phyloP scores from a whole-genome alignment of 2,888 invertebrate genomes.

The Trissolcus japonicus region DNA sequence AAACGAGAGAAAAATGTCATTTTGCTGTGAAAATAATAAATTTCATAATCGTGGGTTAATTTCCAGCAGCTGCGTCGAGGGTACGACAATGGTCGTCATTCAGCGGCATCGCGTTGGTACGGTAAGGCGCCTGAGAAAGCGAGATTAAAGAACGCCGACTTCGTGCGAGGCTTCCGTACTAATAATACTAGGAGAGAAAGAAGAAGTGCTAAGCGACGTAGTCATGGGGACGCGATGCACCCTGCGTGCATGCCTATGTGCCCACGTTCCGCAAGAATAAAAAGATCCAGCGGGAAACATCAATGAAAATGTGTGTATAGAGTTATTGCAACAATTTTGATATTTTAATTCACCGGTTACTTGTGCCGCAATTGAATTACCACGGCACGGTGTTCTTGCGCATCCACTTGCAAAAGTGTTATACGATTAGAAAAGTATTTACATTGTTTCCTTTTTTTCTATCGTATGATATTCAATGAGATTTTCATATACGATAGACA shows the following conservation, averaged over 20 bases:
- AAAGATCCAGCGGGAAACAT: slow-evolving; percentile 41
- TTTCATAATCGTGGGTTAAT: slow-evolving; percentile 67
- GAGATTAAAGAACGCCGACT: slow-evolving; percentile 73
- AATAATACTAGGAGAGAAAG: slow-evolving; percentile 55
- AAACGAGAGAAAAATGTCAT: neutral
- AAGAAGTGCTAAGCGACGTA: slow-evolving; percentile 38
- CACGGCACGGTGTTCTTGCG: slow-evolving; percentile 25
- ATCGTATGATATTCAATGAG: no score
- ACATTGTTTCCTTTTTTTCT: no score
- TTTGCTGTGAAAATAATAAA: slow-evolving; percentile 39
- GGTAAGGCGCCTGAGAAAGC: slow-evolving; percentile 54
- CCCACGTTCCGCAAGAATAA: slow-evolving; percentile 37
- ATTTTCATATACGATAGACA: no score
- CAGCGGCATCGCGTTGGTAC: slow-evolving; percentile 61
- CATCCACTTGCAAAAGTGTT: slow-evolving; percentile 8
- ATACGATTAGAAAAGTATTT: neutral
- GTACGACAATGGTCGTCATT: slow-evolving; percentile 68
- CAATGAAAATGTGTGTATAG: slow-evolving; percentile 33
- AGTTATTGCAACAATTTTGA: slow-evolving; percentile 46
- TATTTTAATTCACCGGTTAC: slow-evolving; percentile 27
- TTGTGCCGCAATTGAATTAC: slow-evolving; percentile 33
- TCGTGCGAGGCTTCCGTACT: slow-evolving; percentile 70
- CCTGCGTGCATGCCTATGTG: slow-evolving; percentile 52
- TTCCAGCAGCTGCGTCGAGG: slow-evolving; percentile 64
- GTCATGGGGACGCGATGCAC: slow-evolving; percentile 15